A percentile compares a stretch with the other conserved stretches of the same genome.
phyloP scores from a whole-genome alignment of 2,888 invertebrate species.

The Noctua pronuba region DNA sequence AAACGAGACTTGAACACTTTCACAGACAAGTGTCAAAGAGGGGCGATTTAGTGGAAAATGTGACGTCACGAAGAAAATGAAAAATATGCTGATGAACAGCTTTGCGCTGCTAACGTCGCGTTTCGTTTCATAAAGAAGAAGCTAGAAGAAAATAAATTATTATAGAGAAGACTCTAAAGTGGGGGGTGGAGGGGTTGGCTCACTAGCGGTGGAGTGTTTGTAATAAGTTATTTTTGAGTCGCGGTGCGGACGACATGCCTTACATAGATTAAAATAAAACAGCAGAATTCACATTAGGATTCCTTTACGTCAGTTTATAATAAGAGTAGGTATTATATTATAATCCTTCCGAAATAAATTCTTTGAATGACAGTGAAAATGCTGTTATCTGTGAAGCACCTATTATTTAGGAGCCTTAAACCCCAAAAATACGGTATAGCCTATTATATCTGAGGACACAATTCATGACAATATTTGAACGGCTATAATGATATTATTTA shows the following conservation, averaged over 20 bases:
- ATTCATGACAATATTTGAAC: conserved; percentile 41
- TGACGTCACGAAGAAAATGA: background rate
- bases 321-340: background rate
- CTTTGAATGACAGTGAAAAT: background rate
- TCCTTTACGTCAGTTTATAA: background rate
- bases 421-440: conserved; percentile 2
- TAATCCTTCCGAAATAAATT: background rate
- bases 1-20: conserved; percentile 39
- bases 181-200: background rate
- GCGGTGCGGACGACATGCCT: background rate
- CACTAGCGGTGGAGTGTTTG: background rate
- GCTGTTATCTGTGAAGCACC: no score
- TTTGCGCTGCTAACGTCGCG: background rate
- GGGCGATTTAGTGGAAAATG: conserved; percentile 23
- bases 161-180: background rate
- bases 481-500: conserved; percentile 58
- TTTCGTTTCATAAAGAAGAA: background rate
- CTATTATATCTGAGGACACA: conserved; percentile 11
- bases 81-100: conserved; percentile 11
- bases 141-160: background rate
- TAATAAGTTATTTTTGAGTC: background rate
- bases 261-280: background rate
- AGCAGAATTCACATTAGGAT: background rate
- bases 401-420: conserved; percentile 14
- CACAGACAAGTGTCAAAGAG: conserved; percentile 42